Evolutionary conservation across 2,888 invertebrate species (phyloP).

Genomic region (Meandrusa payeni): DNA sequence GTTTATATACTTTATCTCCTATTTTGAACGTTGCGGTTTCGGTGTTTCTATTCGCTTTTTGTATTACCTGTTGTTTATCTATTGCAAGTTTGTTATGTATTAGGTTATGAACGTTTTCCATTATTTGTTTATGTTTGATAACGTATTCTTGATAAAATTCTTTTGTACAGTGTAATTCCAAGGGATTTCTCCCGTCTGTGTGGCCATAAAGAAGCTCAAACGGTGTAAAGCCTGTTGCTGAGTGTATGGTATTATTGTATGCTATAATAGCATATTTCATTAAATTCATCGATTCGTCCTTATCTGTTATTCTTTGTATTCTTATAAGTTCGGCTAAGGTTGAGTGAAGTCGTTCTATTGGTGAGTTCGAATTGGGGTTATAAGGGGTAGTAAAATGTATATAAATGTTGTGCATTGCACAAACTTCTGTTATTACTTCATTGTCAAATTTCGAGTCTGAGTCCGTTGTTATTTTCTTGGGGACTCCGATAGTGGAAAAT

Average conservation of each 20-base stretch:
- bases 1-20: constrained; percentile 33
- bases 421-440: constrained; percentile 23
- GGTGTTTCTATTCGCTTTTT: constrained; percentile 25
- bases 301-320: constrained; percentile 31
- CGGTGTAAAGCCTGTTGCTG: constrained; percentile 35
- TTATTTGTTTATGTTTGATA: constrained; percentile 75
- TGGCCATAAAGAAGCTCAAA: constrained; percentile 36
- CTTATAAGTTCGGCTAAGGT: constrained; percentile 28
- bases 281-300: constrained; percentile 28
- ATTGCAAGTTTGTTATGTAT: constrained; percentile 21
- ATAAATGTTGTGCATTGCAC: constrained; percentile 22
- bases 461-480: constrained; percentile 12
- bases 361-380: constrained; percentile 26
- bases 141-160: constrained; percentile 85
- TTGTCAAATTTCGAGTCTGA: constrained; percentile 19
- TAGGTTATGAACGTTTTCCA: constrained; percentile 31
- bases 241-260: constrained; percentile 36
- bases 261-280: constrained; percentile 36
- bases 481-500: constrained; percentile 18
- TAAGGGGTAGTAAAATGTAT: constrained; percentile 28
- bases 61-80: constrained; percentile 28
- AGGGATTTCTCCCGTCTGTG: constrained; percentile 34
- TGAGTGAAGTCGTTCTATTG: constrained; percentile 27
- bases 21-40: constrained; percentile 30
- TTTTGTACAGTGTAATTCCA: constrained; percentile 37